phyloP scores from a whole-genome alignment of 2,797 vertebrate species.

The Agapornis canus region DNA sequence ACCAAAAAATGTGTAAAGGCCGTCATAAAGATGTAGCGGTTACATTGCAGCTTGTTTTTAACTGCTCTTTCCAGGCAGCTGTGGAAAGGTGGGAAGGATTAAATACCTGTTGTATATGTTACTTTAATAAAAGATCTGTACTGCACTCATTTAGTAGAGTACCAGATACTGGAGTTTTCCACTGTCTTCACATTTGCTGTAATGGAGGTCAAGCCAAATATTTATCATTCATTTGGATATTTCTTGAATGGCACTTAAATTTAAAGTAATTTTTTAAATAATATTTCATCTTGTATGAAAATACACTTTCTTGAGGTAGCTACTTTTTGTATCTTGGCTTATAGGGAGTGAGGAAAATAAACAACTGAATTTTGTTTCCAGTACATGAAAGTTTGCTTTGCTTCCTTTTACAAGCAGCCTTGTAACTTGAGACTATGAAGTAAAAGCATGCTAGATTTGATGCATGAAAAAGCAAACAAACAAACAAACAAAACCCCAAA shows the following conservation, averaged over 20 bases:
- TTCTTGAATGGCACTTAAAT: background rate
- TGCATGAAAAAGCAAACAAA: background rate
- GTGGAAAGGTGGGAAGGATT: background rate
- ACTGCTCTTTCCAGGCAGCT: background rate
- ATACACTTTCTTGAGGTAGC: background rate
- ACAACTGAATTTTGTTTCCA: background rate
- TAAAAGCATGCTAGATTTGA: background rate
- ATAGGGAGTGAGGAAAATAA: background rate
- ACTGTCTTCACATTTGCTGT: background rate
- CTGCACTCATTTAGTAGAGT: background rate
- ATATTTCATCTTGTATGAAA: background rate
- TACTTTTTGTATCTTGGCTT: background rate
- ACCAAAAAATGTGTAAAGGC: background rate
- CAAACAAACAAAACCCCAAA: background rate
- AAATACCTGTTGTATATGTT: background rate
- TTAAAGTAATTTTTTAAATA: background rate
- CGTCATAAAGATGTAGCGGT: background rate
- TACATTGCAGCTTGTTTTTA: background rate
- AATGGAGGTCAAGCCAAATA: background rate
- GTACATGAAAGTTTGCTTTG: background rate
- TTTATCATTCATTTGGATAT: background rate
- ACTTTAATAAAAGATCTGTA: slow-evolving; percentile 31
- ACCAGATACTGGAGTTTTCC: background rate
- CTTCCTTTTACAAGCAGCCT: background rate
- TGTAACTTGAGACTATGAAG: background rate